These are phyloP conservation scores for Watsonalla binaria DNA, from an alignment of 2,888 invertebrate genomes.

Conservation along the genomic window DNA sequence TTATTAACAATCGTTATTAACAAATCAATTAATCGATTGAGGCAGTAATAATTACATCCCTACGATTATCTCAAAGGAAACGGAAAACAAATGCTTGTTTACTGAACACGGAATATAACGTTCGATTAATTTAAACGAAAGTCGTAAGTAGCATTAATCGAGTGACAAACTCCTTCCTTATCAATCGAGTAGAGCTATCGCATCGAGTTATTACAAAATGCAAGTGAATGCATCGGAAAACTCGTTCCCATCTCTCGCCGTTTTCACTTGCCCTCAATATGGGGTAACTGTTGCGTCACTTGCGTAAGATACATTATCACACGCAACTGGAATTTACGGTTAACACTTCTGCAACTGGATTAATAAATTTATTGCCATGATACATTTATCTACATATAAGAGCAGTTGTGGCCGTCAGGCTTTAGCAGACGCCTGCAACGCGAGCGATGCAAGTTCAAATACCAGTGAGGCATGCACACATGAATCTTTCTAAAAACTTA, in stretches of 20 bases:
- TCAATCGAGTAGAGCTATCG: neutral
- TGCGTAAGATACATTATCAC: neutral
- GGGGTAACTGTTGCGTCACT: neutral
- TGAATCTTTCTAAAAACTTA: too few species aligned
- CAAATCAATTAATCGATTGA: neutral
- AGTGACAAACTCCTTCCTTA: neutral
- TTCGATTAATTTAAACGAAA: neutral
- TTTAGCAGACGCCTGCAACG: too few species aligned
- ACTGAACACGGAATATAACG: neutral
- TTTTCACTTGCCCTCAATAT: constrained; percentile 6
- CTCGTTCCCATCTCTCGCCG: constrained; percentile 17
- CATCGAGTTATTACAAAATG: constrained; percentile 1
- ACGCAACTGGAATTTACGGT: neutral
- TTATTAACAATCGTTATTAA: neutral
- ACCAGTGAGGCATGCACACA: too few species aligned
- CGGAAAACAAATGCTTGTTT: neutral
- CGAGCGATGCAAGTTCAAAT: too few species aligned
- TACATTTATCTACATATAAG: too few species aligned
- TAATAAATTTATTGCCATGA: too few species aligned
- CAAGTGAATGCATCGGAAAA: constrained; percentile 14
- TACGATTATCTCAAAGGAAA: neutral
- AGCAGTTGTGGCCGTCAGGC: too few species aligned
- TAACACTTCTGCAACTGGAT: neutral
- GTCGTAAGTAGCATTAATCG: neutral
- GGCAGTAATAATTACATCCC: neutral